Conservation (phyloP, 2,888 invertebrate species). For the Pristionchus maxplancki region DNA sequence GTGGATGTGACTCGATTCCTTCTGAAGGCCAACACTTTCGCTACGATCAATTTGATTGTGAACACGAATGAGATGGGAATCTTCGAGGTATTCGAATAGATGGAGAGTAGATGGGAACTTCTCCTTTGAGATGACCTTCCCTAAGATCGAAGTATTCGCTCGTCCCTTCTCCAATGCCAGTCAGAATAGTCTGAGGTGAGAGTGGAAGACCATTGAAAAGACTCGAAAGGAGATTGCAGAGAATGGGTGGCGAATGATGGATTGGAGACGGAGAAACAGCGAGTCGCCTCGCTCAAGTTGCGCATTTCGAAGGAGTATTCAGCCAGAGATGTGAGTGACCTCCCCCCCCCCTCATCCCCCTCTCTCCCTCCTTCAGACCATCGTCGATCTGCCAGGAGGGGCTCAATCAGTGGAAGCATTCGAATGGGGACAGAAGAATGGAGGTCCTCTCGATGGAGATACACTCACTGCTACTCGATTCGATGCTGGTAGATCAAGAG, state of each 20-base stretch:
- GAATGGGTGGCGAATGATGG: conserved; percentile 45
- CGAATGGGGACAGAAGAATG: conserved; percentile 10
- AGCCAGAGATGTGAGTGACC: background rate
- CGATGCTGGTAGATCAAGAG: conserved; percentile 33
- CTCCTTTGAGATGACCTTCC: background rate
- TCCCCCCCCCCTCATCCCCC: background rate
- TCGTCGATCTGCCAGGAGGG: conserved; percentile 1
- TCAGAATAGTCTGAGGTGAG: conserved; percentile 34
- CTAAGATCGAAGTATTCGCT: conserved; percentile 30
- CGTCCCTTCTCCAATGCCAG: conserved; percentile 30
- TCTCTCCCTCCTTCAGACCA: background rate
- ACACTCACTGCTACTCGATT: background rate
- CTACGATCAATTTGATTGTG: background rate
- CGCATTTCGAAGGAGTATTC: conserved; percentile 25
- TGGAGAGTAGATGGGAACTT: background rate
- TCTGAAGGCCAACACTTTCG: conserved; percentile 9
- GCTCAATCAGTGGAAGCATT: conserved; percentile 18
- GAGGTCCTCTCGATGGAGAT: background rate
- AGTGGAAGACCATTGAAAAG: background rate
- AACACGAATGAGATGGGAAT: background rate
- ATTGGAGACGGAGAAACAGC: conserved; percentile 3
- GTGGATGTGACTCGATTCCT: conserved; percentile 36
- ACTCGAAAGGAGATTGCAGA: background rate
- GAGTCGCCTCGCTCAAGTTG: background rate
- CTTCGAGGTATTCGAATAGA: background rate